Percentiles rank a stretch among this genome's conserved stretches.
These are phyloP conservation scores for Bhutanitis thaidina DNA, from an alignment of 2,888 invertebrate species.

Conservation along the genomic window DNA sequence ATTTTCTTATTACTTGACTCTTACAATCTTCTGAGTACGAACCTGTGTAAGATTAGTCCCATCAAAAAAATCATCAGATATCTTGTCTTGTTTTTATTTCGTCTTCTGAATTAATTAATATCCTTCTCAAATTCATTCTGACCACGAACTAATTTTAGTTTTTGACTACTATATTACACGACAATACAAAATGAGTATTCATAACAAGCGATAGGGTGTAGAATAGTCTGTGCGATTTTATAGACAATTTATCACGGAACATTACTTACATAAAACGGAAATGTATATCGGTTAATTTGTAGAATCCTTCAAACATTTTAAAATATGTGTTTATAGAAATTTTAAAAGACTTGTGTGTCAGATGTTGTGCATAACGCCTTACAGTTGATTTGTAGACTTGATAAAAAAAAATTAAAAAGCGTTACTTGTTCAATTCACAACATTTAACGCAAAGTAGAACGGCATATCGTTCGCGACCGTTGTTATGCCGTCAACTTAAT, in stretches of 20 bases:
- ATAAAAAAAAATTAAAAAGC: neutral
- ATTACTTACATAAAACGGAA: too few relatives aligned
- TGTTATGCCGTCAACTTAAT: constrained; percentile 16
- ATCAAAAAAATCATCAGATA: neutral
- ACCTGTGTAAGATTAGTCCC: neutral
- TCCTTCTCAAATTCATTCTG: neutral
- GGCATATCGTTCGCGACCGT: constrained; percentile 7
- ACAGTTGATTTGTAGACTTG: too few relatives aligned
- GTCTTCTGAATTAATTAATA: neutral
- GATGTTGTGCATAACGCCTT: too few relatives aligned
- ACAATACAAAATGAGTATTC: too few relatives aligned
- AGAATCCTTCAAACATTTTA: too few relatives aligned
- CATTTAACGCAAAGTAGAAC: neutral
- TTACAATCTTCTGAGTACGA: too few relatives aligned
- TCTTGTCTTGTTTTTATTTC: neutral
- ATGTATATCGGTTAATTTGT: too few relatives aligned
- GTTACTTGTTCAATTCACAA: neutral
- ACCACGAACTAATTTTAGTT: neutral
- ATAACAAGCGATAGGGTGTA: too few relatives aligned
- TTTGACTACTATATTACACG: neutral
- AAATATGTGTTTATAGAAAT: too few relatives aligned
- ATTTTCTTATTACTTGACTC: neutral
- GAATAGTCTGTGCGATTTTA: too few relatives aligned
- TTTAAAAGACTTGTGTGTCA: too few relatives aligned
- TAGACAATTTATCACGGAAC: too few relatives aligned